A percentile compares a stretch with the other conserved stretches of the same genome.
phyloP scores from a whole-genome alignment of 2,797 vertebrate species.

The Silurus aristotelis region DNA sequence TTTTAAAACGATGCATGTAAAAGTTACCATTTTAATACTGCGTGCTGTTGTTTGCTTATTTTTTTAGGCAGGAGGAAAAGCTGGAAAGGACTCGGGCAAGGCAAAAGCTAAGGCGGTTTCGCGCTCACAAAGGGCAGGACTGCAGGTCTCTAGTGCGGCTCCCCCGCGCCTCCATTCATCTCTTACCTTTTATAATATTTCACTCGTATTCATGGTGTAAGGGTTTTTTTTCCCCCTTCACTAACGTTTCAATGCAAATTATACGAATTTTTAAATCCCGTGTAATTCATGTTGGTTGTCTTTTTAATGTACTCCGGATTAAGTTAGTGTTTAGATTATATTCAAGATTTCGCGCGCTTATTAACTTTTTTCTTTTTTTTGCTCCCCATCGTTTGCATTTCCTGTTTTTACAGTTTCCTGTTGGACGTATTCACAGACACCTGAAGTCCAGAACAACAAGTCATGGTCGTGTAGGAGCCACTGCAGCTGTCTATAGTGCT shows the following conservation, averaged over 20 bases:
- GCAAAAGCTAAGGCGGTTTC: constrained; percentile 95
- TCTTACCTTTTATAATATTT: too few species aligned
- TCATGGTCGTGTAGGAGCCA: constrained; percentile 80
- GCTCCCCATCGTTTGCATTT: background rate
- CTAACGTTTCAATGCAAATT: too few species aligned
- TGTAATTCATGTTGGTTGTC: background rate
- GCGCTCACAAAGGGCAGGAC: constrained; percentile 92
- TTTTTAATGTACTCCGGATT: background rate
- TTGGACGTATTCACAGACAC: constrained; percentile 82
- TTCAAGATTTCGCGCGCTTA: too few species aligned
- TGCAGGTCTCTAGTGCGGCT: constrained; percentile 79
- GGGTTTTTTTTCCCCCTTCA: background rate
- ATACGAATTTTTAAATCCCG: background rate
- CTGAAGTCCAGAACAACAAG: constrained; percentile 81
- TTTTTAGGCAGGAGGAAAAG: constrained; percentile 89
- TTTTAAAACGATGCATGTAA: background rate
- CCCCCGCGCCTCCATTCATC: too few species aligned
- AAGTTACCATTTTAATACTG: background rate
- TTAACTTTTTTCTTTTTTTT: too few species aligned
- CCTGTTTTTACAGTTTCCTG: constrained; percentile 70
- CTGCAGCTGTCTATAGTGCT: constrained; percentile 80
- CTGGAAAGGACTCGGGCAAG: constrained; percentile 94
- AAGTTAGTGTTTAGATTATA: background rate
- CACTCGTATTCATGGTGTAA: background rate
- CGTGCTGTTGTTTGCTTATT: background rate